phyloP scores from a whole-genome alignment of 1,140 invertebrate species.

The Drosophila parvula region DNA sequence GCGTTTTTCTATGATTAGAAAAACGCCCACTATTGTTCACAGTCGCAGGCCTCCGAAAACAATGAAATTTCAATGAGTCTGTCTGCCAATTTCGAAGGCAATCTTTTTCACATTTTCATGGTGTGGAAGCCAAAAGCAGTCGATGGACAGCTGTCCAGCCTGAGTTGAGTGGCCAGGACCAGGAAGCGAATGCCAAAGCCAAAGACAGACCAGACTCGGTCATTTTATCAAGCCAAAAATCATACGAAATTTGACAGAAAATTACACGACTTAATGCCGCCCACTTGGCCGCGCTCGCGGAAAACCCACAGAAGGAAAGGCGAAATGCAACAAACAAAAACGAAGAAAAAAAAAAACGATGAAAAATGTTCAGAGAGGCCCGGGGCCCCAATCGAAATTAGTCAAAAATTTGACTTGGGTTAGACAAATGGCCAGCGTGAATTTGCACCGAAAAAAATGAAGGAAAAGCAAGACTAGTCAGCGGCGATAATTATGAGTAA shows the following conservation, averaged over 20 bases:
- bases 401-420: conserved; percentile 53
- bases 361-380: neutral
- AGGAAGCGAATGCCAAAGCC: conserved; percentile 48
- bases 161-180: conserved; percentile 41
- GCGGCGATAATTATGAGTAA: conserved; percentile 59
- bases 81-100: conserved; percentile 52
- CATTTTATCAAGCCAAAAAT: conserved; percentile 58
- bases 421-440: conserved; percentile 50
- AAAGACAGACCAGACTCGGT: conserved; percentile 18
- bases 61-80: conserved; percentile 39
- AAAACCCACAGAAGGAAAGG: conserved; percentile 37
- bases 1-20: conserved; percentile 17
- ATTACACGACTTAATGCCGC: conserved; percentile 57
- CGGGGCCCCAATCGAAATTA: conserved; percentile 35
- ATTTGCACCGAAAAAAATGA: conserved; percentile 35
- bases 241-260: conserved; percentile 63
- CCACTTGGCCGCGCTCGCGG: conserved; percentile 33
- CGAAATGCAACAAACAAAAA: conserved; percentile 5
- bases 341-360: conserved; percentile 5
- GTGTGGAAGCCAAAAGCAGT: neutral
- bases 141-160: conserved; percentile 46
- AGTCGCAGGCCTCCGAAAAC: conserved; percentile 15
- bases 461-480: conserved; percentile 34
- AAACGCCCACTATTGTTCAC: conserved; percentile 34
- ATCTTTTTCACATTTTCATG: conserved; percentile 28